A percentile compares a stretch with the other conserved stretches of the same genome.
These are phyloP conservation scores for Diplosoma virens DNA, from an alignment of 23 tunicate species.

Conservation along the genomic window DNA sequence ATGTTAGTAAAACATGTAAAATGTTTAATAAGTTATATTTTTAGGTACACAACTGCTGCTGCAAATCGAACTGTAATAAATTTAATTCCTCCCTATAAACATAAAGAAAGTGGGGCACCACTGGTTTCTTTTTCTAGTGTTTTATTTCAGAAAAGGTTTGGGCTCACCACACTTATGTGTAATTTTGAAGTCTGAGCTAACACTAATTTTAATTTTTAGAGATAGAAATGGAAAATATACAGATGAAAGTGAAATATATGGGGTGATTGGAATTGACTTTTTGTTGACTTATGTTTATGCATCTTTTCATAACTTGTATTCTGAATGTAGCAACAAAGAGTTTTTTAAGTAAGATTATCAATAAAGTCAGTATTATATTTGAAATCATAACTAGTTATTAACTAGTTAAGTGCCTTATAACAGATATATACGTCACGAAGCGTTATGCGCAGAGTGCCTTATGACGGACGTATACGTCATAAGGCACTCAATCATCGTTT, in stretches of 20 bases:
- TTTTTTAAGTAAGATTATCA: constrained; percentile 8
- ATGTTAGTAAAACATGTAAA: background rate
- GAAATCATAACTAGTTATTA: too few species aligned
- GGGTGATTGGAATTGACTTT: constrained; percentile 6
- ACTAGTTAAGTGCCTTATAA: too few species aligned
- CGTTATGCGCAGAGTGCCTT: too few species aligned
- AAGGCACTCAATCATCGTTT: too few species aligned
- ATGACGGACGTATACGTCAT: too few species aligned
- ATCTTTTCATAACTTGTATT: background rate
- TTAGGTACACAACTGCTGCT: background rate
- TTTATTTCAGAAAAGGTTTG: background rate
- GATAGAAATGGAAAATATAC: background rate
- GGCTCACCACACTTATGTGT: background rate
- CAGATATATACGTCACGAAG: too few species aligned
- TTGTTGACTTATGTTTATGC: constrained; percentile 1
- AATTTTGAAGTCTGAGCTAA: background rate
- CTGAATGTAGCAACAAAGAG: background rate
- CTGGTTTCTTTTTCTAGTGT: background rate
- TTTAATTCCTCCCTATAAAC: background rate
- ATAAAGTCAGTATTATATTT: too few species aligned
- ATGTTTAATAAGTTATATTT: background rate
- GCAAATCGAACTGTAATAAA: background rate
- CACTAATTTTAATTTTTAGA: background rate
- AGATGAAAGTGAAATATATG: background rate
- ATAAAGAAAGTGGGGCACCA: constrained; percentile 4